Evolutionary conservation across 2,888 invertebrate species (phyloP), one percentile per base, ranked within the genome.

Genomic region (Ischnus inquisitorius): DNA sequence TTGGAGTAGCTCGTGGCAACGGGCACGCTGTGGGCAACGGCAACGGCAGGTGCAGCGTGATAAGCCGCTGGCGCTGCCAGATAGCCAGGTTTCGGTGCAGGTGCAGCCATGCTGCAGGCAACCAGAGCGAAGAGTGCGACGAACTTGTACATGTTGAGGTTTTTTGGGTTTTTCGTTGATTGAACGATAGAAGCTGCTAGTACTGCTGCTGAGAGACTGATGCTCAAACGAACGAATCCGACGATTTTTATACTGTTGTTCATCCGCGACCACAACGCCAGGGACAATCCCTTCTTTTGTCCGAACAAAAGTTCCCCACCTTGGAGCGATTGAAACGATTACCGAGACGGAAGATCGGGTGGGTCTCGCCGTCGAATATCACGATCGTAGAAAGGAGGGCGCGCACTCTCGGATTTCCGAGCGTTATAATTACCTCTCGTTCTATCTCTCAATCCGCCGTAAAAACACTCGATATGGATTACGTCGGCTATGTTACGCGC

Each of bases 1-100:
- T 95, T 96, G 89, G 96, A 95, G 92, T 96, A 96, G 86, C 95
- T 96, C 88, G 96, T 96, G 87, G 96, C 96, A 22, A 88, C 87
- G 2, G 87, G 79, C 0, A 84, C 82, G 68, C 80, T 83, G 67
- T 95, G 95, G 86, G 95, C 95, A 60, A 95, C 94, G 67, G 95
- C 95, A 12, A 94, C 89, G 96, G 95, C 92, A 60, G 93, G 87
- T 12, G 92, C 92, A n/a, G 91, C 92, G 39, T 86, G 85, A 34
- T 87, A 81, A 16, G 87, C 85, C 82, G 94, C 85, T 12, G 86
- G 83, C 25, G 82, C 67, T 25, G 84, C 85, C 48, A 88, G 28
- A 16, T 71, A 69, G 39, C 89, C 88, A 3, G 86, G 83, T n/a
- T 86, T 76, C 46, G 93, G 92, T 76, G 89, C 92, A 22, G 93